A percentile compares a stretch with the other conserved stretches of the same genome.
phyloP scores from a whole-genome alignment of 2,888 invertebrate genomes.

The Stenurella melanura region DNA sequence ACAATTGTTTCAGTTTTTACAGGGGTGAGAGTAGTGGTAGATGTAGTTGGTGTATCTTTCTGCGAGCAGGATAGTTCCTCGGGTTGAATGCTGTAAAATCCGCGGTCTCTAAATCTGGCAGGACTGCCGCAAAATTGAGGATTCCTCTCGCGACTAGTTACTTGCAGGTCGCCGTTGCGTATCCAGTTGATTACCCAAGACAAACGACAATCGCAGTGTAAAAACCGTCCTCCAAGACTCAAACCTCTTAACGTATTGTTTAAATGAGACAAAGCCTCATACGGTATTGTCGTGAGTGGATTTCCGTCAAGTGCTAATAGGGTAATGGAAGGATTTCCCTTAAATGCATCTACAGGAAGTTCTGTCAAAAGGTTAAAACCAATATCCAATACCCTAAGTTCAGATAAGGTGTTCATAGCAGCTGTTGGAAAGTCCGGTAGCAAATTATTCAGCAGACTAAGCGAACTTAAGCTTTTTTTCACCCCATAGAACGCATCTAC shows the following conservation, averaged over 20 bases:
- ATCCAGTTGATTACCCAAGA: slow-evolving; percentile 94
- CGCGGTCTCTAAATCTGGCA: slow-evolving; percentile 84
- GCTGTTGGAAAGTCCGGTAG: slow-evolving; percentile 90
- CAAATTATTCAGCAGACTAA: slow-evolving; percentile 92
- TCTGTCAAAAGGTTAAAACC: slow-evolving; percentile 92
- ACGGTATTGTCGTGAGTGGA: slow-evolving; percentile 89
- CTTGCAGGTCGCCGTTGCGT: slow-evolving; percentile 89
- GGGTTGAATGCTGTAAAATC: slow-evolving; percentile 90
- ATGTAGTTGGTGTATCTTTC: slow-evolving; percentile 37
- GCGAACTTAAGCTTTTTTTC: slow-evolving; percentile 87
- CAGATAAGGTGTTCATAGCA: slow-evolving; percentile 85
- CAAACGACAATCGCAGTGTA: slow-evolving; percentile 91
- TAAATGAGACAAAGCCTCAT: slow-evolving; percentile 84
- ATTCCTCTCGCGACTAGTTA: slow-evolving; percentile 92
- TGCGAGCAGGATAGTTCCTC: slow-evolving; percentile 80
- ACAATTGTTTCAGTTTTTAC: slow-evolving; percentile 27
- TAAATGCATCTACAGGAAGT: slow-evolving; percentile 86
- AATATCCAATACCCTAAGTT: slow-evolving; percentile 91
- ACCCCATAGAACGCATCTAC: slow-evolving; percentile 87
- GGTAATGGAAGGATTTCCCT: slow-evolving; percentile 88
- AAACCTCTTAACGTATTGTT: slow-evolving; percentile 89
- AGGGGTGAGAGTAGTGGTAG: slow-evolving; percentile 35
- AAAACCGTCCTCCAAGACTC: slow-evolving; percentile 90
- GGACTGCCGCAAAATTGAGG: slow-evolving; percentile 95
- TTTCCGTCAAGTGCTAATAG: slow-evolving; percentile 93